Base-by-base conservation (phyloP, 2,888 invertebrate genomes). In the Trissoscelio sp. region DNA sequence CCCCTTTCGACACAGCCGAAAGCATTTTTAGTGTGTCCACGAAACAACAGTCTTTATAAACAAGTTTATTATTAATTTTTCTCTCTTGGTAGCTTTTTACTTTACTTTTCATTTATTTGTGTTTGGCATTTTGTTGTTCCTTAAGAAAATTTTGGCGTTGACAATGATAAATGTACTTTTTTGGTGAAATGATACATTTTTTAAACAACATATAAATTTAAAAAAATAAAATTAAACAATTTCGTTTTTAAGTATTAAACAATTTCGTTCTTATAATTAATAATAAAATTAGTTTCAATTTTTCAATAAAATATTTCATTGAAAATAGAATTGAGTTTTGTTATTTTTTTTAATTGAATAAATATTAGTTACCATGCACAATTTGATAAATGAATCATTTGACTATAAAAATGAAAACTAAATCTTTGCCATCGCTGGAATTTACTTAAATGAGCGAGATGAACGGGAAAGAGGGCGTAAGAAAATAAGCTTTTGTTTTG, bases 1-100 rank as follows among this genome's bases (percentile, higher is more conserved):
- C n/a, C n/a, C n/a, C n/a, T n/a, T n/a, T n/a, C n/a, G n/a, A 88
- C 86, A 86, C 85, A 89, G 88, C 89, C 85, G 88, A 80, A 80
- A 80, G 80, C 80, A 88, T 86, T 88, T 86, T 42, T 86, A 87
- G 89, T 87, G 88, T 87, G 86, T 87, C 88, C 87, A 88, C 87
- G 85, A 85, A 83, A 75, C 72, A 85, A 53, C 79, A 70, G 39
- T 53, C 16, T 14, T 37, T 20, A 11, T 34, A 42, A 51, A 53
- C 6, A 31, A 31, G 5, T 57, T 55, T 12, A 31, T 48, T n/a
- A 64, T 18, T 46, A 22, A 24, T n/a, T 14, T 48, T 14, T 70
- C 37, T 31, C 9, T 48, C 9, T 64, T 39, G 5, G 11, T 55
- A 16, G 11, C n/a, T n/a, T n/a, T 53, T 46, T 77, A 14, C 79